A percentile compares a stretch with the other conserved stretches of the same genome.
Conservation (phyloP, 2,797 vertebrate species). For the Nannoperca australis region DNA sequence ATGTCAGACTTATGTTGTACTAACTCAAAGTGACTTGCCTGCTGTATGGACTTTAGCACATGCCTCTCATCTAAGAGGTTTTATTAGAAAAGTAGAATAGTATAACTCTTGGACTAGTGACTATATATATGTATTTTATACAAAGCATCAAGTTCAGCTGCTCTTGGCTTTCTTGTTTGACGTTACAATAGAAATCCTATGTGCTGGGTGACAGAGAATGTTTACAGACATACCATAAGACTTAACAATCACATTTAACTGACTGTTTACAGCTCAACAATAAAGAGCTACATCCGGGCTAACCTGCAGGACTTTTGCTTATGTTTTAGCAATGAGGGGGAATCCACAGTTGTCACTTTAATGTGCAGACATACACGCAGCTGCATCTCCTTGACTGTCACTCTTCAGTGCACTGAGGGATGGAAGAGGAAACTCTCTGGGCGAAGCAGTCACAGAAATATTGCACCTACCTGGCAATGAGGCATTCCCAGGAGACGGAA, state of each 20-base stretch:
- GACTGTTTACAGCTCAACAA: slow-evolving; percentile 18
- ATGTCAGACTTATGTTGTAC: not conserved
- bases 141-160: not conserved
- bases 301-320: not conserved
- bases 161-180: not conserved
- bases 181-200: not conserved
- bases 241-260: not conserved
- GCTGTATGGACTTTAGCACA: not conserved
- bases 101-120: not conserved
- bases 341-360: slow-evolving; percentile 43
- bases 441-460: slow-evolving; percentile 54
- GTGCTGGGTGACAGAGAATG: not conserved
- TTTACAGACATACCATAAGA: not conserved
- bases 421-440: slow-evolving; percentile 26
- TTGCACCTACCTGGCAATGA: slow-evolving; percentile 51
- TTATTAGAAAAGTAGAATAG: not conserved
- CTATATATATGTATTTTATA: not conserved
- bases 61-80: not conserved
- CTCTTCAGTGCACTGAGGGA: slow-evolving; percentile 28
- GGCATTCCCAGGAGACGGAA: slow-evolving; percentile 60
- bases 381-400: slow-evolving; percentile 36
- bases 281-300: not conserved
- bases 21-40: not conserved
- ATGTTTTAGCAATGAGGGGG: slow-evolving; percentile 41
- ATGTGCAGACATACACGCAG: slow-evolving; percentile 23